Evolutionary conservation across 2,797 vertebrate species (phyloP).

Genomic region (Acanthurus tractus): DNA sequence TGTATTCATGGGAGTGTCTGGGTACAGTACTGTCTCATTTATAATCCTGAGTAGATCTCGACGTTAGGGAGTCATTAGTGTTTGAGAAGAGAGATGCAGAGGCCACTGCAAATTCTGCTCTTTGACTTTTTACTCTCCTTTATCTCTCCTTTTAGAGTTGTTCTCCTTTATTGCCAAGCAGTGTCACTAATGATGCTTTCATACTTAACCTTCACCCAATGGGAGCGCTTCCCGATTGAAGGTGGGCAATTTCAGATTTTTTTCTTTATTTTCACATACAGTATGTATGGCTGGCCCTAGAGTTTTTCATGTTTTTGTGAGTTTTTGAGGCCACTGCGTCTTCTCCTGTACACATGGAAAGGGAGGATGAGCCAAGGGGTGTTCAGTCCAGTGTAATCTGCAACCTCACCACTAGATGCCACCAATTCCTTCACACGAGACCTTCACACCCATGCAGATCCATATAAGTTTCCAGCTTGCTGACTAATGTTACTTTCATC

Average conservation of each 20-base stretch:
- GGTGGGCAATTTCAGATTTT: background rate
- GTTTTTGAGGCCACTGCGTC: too few species aligned
- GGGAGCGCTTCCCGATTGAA: too few species aligned
- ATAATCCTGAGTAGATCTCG: conserved; percentile 49
- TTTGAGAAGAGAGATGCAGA: conserved; percentile 33
- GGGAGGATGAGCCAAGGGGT: too few species aligned
- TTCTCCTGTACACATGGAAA: too few species aligned
- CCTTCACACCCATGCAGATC: too few species aligned
- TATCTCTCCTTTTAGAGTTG: conserved; percentile 14
- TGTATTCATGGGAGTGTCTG: conserved; percentile 14
- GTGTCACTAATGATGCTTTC: conserved; percentile 13
- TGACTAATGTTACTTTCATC: too few species aligned
- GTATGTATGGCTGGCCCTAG: too few species aligned
- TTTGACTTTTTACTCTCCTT: conserved; percentile 29
- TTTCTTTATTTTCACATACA: background rate
- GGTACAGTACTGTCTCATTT: conserved; percentile 42
- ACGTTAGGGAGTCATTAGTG: conserved; percentile 46
- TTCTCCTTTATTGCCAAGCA: background rate
- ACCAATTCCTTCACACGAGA: too few species aligned
- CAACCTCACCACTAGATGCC: too few species aligned
- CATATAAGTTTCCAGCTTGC: too few species aligned
- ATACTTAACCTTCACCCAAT: background rate
- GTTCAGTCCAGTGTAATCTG: too few species aligned
- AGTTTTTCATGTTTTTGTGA: too few species aligned
- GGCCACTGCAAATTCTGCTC: conserved; percentile 26